Evolutionary conservation across 2,888 invertebrate genomes (phyloP).

Genomic region (Drosophila planitibia): DNA sequence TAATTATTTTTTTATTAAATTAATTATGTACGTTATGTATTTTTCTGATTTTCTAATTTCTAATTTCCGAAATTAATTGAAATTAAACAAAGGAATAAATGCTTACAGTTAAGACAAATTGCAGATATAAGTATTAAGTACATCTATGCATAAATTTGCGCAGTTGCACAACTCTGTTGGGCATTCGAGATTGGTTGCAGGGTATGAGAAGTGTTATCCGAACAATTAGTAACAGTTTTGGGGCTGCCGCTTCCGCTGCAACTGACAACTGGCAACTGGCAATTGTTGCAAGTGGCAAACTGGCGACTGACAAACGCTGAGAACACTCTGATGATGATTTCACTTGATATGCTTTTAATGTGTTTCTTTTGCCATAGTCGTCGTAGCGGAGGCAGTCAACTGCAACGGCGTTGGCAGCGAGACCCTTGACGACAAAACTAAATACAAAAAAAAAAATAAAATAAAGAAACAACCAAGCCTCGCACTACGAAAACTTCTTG

Average conservation of each 20-base stretch:
- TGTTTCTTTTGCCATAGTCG: conserved; percentile 71
- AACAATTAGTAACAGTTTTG: conserved; percentile 40
- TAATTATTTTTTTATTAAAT: neutral
- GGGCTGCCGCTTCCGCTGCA: conserved; percentile 44
- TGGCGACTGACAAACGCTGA: conserved; percentile 57
- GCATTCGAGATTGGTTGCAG: conserved; percentile 6
- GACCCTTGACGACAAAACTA: conserved; percentile 64
- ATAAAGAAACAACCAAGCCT: neutral
- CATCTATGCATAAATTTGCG: neutral
- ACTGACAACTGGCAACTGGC: conserved; percentile 24
- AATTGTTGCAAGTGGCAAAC: conserved; percentile 40
- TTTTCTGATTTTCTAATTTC: neutral
- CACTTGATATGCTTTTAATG: conserved; percentile 78
- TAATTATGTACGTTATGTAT: neutral
- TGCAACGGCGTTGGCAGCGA: conserved; percentile 54
- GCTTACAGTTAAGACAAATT: neutral
- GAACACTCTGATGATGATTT: conserved; percentile 68
- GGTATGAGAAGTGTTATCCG: conserved; percentile 27
- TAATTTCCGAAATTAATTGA: neutral
- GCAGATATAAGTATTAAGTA: neutral
- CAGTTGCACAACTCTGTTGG: conserved; percentile 4
- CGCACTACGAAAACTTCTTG: conserved; percentile 36
- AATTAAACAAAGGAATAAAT: neutral
- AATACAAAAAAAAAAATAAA: conserved; percentile 7
- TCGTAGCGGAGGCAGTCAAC: conserved; percentile 64